Conservation (phyloP, 1,140 invertebrate genomes). For the Halesus radiatus region DNA sequence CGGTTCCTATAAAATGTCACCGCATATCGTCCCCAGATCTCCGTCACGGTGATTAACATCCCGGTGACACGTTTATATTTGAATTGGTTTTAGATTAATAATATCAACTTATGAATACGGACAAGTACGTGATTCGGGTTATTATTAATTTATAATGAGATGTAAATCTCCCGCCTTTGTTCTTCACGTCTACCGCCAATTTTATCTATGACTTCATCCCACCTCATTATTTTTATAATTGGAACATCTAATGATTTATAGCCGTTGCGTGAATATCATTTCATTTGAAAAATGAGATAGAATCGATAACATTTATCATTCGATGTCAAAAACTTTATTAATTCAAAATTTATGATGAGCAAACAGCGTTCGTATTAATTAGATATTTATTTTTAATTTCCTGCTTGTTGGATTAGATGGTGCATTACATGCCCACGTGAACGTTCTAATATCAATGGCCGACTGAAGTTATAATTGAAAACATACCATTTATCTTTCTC, state of each 20-base stretch:
- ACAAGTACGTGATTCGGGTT: no score
- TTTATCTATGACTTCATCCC: conserved; percentile 40
- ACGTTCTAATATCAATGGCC: no score
- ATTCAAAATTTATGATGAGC: conserved; percentile 14
- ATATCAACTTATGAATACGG: background rate
- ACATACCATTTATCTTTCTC: no score
- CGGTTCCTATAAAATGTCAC: no score
- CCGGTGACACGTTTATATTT: conserved; percentile 41
- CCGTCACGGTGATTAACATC: conserved; percentile 42
- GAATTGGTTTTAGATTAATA: conserved; percentile 43
- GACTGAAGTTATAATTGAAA: no score
- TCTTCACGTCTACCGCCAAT: conserved; percentile 38
- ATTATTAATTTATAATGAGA: conserved; percentile 43
- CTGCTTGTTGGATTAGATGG: background rate
- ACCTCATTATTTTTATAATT: conserved; percentile 36
- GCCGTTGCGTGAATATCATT: background rate
- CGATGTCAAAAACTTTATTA: conserved; percentile 24
- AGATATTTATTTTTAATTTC: conserved; percentile 15
- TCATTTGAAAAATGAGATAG: background rate
- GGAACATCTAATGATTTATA: conserved; percentile 40
- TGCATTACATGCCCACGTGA: no score
- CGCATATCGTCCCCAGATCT: background rate
- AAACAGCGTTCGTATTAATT: conserved; percentile 10
- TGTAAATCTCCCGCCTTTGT: conserved; percentile 43
- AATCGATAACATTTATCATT: conserved; percentile 18